Conservation (phyloP, 2,113 vertebrate genomes). For the Pseudorectes ferrugineus region DNA sequence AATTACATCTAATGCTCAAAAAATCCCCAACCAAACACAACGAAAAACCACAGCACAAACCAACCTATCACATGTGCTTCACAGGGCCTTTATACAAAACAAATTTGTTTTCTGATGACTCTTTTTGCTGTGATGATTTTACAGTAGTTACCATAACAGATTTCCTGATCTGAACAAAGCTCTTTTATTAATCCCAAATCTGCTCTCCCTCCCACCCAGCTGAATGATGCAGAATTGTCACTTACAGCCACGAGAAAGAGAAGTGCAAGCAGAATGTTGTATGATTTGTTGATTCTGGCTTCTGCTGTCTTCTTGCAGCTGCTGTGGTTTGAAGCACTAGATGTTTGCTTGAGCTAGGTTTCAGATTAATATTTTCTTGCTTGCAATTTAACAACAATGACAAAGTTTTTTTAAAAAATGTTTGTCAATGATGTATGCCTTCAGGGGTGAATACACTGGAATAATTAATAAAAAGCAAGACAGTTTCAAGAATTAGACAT, state of each 20-base stretch:
- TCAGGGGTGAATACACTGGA: neutral
- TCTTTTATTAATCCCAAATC: neutral
- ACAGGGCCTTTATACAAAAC: neutral
- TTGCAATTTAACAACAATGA: neutral
- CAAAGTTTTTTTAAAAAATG: neutral
- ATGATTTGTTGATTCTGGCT: neutral
- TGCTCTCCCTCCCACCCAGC: neutral
- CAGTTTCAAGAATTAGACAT: neutral
- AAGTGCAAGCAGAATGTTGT: neutral
- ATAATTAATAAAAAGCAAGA: neutral
- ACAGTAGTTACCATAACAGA: neutral
- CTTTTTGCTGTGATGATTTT: neutral
- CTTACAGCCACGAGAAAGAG: neutral
- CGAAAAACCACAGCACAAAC: accelerated
- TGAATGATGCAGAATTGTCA: neutral
- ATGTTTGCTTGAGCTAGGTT: neutral
- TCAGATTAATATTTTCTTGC: neutral
- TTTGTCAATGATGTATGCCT: neutral
- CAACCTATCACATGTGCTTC: neutral
- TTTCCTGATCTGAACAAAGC: conserved; percentile 1
- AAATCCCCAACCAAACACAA: neutral
- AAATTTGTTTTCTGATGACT: neutral
- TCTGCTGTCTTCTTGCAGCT: conserved; percentile 19
- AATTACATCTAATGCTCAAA: neutral
- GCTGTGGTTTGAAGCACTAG: neutral